Conservation (phyloP, 2,888 invertebrate species). For the Metallyticus violacea region DNA sequence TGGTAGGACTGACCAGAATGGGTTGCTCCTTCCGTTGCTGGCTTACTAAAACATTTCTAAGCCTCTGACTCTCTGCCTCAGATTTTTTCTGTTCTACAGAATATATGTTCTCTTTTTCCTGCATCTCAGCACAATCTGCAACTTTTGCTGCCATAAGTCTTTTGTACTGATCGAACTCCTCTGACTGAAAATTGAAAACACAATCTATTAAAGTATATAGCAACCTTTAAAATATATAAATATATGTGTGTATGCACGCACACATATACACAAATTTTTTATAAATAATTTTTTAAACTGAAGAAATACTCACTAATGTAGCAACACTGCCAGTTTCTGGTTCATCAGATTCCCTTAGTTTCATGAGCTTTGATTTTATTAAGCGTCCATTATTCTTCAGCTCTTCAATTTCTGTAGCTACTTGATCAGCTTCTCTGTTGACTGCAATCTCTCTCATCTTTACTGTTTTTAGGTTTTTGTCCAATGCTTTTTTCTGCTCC, state of each 20-base stretch:
- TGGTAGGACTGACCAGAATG: background rate
- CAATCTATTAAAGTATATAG: background rate
- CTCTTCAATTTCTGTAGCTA: background rate
- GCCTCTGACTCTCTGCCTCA: background rate
- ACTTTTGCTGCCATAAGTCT: background rate
- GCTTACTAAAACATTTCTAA: background rate
- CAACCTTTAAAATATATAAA: too few relatives aligned
- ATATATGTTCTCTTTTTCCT: background rate
- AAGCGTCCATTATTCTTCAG: background rate
- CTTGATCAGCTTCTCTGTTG: background rate
- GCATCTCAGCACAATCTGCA: background rate
- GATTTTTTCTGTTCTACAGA: background rate
- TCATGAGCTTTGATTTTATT: background rate
- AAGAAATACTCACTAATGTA: slow-evolving; percentile 8
- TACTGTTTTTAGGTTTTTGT: background rate
- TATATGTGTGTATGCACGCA: too few relatives aligned
- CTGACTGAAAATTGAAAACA: background rate
- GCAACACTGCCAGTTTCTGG: slow-evolving; percentile 37
- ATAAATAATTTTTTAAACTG: too few relatives aligned
- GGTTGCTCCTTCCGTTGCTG: background rate
- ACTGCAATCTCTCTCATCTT: background rate
- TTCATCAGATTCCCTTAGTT: slow-evolving; percentile 40
- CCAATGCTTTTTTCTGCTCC: background rate
- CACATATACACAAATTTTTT: too few relatives aligned
- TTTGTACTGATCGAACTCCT: background rate